These are phyloP conservation scores for Formicarius rufipectus DNA, from an alignment of 2,113 vertebrate genomes.

Conservation along the genomic window DNA sequence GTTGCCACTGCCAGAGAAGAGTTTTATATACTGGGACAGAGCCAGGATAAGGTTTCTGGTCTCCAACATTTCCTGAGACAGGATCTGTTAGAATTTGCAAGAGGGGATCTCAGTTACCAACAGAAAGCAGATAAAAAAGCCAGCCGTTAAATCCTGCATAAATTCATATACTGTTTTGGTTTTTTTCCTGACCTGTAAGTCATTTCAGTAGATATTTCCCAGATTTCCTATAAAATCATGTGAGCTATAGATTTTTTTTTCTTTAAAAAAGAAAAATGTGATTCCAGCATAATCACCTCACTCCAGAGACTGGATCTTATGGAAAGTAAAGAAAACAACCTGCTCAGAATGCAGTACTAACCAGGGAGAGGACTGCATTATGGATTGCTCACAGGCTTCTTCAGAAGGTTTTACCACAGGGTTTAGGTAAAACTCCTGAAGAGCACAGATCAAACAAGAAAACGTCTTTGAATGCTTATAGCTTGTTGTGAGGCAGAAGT, in stretches of 20 bases:
- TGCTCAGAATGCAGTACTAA: background rate
- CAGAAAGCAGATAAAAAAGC: background rate
- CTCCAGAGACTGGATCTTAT: background rate
- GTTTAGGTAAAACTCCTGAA: background rate
- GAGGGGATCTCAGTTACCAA: background rate
- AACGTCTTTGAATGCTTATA: background rate
- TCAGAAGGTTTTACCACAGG: background rate
- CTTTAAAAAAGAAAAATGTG: background rate
- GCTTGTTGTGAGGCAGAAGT: background rate
- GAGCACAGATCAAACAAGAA: constrained; percentile 8
- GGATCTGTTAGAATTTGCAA: background rate
- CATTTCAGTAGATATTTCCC: constrained; percentile 1
- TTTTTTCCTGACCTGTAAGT: background rate
- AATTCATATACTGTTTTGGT: background rate
- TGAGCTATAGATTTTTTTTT: background rate
- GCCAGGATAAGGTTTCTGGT: background rate
- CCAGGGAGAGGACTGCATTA: background rate
- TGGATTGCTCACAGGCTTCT: background rate
- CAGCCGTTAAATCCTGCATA: background rate
- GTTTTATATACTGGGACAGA: fast-evolving
- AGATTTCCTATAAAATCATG: constrained; percentile 17
- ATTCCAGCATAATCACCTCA: background rate
- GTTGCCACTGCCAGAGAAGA: background rate
- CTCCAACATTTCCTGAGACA: background rate
- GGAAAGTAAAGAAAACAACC: constrained; percentile 23